Percentiles rank a stretch among this genome's conserved stretches.
Evolutionary conservation across 2,797 vertebrate genomes (phyloP).

Genomic region (Apogon talboti): DNA sequence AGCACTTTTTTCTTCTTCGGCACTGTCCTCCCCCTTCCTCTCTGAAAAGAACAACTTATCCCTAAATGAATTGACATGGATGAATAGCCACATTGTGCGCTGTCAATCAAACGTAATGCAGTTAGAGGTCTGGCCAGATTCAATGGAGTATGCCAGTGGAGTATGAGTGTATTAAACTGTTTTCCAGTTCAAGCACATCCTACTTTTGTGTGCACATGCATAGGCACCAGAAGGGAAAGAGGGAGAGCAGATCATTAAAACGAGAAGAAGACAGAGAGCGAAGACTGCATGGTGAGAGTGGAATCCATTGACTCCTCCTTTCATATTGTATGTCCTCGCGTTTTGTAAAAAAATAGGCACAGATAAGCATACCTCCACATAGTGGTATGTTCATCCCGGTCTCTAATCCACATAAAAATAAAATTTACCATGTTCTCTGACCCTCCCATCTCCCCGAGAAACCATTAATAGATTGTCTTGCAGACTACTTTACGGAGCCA

Average conservation of each 20-base stretch:
- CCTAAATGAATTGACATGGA: constrained; percentile 70
- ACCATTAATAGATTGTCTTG: constrained; percentile 69
- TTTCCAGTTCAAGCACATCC: not conserved
- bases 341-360: not conserved
- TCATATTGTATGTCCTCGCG: not conserved
- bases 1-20: constrained; percentile 21
- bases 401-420: constrained; percentile 35
- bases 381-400: constrained; percentile 3
- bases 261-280: not conserved
- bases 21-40: constrained; percentile 37
- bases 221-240: not conserved
- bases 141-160: too few species aligned
- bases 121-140: constrained; percentile 59
- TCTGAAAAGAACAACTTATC: constrained; percentile 68
- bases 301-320: not conserved
- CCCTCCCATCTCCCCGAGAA: constrained; percentile 35
- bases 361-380: constrained; percentile 9
- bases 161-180: constrained; percentile 13
- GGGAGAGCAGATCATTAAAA: not conserved
- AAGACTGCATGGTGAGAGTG: not conserved
- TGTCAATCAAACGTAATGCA: constrained; percentile 73
- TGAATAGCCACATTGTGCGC: constrained; percentile 58
- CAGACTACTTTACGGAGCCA: constrained; percentile 68
- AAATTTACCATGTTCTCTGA: constrained; percentile 45
- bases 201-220: not conserved